Evolutionary conservation across 2,888 invertebrate species (phyloP), one percentile per base, ranked within the genome.

Genomic region (Meteorus colon): DNA sequence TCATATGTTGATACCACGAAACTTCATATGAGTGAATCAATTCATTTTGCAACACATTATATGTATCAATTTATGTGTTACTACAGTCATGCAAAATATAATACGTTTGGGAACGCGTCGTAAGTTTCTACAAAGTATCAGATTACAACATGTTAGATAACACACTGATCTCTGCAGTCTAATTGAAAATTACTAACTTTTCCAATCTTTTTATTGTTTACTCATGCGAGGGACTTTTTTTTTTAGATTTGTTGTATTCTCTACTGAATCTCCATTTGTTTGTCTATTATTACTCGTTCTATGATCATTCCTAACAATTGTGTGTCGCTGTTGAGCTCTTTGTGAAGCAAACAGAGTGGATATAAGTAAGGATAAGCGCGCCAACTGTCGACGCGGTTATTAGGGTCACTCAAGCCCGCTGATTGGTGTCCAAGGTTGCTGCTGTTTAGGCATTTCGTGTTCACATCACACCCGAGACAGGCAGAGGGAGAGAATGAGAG

Each of bases 401-500:
- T 87, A 86, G 82, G 85, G 86, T 86, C 86, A 87, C 79, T 87
- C 86, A 84, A 59, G 81, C 80, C 79, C 62, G 84, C 80, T 85
- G 84, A 87, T 87, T 86, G 84, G 76, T 79, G 77, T 82, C 81
- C 87, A 86, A 87, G 87, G 87, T 84, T 85, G 79, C 77, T 76
- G 76, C 81, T 83, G 83, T 85, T 87, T 85, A 84, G 84, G 81
- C 83, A 84, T 85, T 85, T 84, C 79, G 78, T 80, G 75, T 79
- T 74, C 79, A 77, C 19, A 8, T 8, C 55, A 72, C 75, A 72
- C 68, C 63, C n/a, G n/a, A 67, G 68, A 45, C 27, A 77, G 60
- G 71, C 76, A 31, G 19, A n/a, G n/a, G 19, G 4, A 19, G 76
- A 80, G 83, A 84, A 81, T 80, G 74, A 74, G 74, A 34, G 34